Evolutionary conservation across 64 coral and sea anemone genomes (phyloP), one percentile per base, ranked within the genome.

Genomic region (Acropora yongei): DNA sequence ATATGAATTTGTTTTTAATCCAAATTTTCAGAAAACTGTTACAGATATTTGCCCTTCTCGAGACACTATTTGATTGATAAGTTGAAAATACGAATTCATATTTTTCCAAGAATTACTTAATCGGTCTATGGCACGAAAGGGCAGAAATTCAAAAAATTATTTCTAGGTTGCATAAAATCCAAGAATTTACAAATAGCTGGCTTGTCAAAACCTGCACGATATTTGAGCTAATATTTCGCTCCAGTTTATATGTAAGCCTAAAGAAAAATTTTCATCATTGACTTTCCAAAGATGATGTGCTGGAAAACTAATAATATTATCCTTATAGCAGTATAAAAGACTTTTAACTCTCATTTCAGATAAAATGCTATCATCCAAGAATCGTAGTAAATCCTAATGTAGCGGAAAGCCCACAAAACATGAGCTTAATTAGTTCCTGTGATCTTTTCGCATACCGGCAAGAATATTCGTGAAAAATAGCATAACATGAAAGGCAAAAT

Each of bases 381-480:
- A 49, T 69, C 82, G 30, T 30, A 68, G 82, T 49, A 85, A 13
- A 85, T 69, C 82, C 68, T 49, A 71, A 72, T 85, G 44, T n/a
- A 57, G 19, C 41, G 65, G 46, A 72, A 16, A 85, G 30, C 30
- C 30, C 30, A 30, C 30, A 30, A 30, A 30, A 30, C 30, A 30
- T 30, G 30, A 30, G 30, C 72, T 85, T 85, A 71, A 61, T 71
- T 85, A 85, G 72, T 85, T 85, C 69, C 65, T 50, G 51, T 67
- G 65, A 68, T 30, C 79, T 30, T 82, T 85, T 85, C 19, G 8
- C 12, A 18, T 9, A 17, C 82, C 65, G 46, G 82, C 82, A 85
- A 66, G 82, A 85, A 71, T 69, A 49, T 84, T 47, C 82, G 72
- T 85, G 44, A 49, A 49, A 71, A 61, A 63, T 9, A 47, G 4